phyloP scores from a whole-genome alignment of 2,888 invertebrate genomes.

The Cerastis leucographa region DNA sequence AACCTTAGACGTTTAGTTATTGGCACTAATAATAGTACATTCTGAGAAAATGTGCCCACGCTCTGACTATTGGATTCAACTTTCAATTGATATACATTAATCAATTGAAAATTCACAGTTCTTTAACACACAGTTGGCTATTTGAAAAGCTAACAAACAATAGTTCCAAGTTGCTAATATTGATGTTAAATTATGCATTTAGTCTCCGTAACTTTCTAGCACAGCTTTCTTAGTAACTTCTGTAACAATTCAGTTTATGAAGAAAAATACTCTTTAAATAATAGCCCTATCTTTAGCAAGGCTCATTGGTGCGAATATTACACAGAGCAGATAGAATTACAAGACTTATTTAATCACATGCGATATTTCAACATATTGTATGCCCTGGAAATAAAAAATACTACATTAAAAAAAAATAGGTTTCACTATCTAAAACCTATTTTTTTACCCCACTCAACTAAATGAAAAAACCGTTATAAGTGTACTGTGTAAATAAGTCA shows the following conservation, averaged over 20 bases:
- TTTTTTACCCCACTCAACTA: no score
- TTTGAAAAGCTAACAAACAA: background rate
- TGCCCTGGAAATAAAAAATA: no score
- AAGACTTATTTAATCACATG: background rate
- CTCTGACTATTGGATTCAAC: constrained; percentile 12
- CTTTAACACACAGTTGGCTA: background rate
- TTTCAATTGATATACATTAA: constrained; percentile 1
- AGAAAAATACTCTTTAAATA: no score
- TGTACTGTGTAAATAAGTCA: no score
- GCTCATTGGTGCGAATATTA: background rate
- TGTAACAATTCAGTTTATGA: no score
- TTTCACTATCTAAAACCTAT: no score
- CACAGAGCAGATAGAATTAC: background rate
- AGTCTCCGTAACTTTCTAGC: background rate
- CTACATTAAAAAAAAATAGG: no score
- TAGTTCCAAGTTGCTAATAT: background rate
- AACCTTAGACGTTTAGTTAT: constrained; percentile 6
- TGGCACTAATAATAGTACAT: background rate
- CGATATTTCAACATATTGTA: background rate
- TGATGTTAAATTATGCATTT: constrained; percentile 5
- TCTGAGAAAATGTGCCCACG: constrained; percentile 15
- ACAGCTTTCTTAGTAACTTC: background rate
- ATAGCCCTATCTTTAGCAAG: background rate
- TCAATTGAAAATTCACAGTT: no score
- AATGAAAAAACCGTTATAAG: no score